These are phyloP conservation scores for Campylorhamphus procurvoides DNA, from an alignment of 2,113 vertebrate species.

Conservation along the genomic window DNA sequence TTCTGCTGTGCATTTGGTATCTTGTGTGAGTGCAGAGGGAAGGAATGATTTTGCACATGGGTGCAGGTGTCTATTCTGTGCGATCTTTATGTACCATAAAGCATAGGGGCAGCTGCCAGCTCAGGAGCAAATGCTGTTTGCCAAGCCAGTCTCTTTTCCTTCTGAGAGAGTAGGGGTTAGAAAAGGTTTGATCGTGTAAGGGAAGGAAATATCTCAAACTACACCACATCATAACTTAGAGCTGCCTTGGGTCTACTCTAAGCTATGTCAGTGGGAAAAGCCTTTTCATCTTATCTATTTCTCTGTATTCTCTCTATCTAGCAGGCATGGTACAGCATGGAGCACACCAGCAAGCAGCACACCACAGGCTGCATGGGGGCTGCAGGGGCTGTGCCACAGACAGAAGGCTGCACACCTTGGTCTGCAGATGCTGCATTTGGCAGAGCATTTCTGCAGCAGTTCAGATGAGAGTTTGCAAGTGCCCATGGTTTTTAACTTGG, in stretches of 20 bases:
- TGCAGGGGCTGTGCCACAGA: background rate
- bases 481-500: background rate
- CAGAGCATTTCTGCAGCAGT: background rate
- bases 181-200: background rate
- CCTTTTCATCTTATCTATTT: background rate
- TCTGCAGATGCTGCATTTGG: background rate
- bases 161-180: background rate
- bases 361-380: background rate
- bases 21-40: background rate
- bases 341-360: background rate
- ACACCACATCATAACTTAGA: background rate
- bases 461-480: background rate
- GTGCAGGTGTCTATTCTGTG: background rate
- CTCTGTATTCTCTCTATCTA: background rate
- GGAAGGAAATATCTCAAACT: background rate
- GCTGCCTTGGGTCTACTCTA: background rate
- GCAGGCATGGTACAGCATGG: background rate
- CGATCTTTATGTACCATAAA: background rate
- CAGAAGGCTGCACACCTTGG: background rate
- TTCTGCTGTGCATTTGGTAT: rapidly evolving
- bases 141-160: background rate
- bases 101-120: background rate
- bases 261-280: background rate
- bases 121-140: background rate
- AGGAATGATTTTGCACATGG: background rate